Conservation (phyloP, 2,113 vertebrate species). For the Sarotherodon lohbergeri region DNA sequence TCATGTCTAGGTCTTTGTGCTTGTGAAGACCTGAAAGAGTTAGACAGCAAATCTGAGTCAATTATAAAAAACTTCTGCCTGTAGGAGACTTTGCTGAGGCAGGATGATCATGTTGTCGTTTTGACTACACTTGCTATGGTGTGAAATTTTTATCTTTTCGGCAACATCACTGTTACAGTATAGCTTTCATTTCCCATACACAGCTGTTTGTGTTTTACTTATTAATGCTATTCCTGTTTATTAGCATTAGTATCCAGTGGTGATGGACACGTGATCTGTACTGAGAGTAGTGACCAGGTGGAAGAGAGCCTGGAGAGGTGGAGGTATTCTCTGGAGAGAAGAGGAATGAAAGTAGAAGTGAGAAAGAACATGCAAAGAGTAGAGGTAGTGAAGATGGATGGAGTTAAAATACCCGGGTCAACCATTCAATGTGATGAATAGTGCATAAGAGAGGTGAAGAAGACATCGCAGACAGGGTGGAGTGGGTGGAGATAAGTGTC, state of each 20-base stretch:
- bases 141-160: background rate
- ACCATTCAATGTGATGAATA: background rate
- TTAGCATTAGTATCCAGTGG: background rate
- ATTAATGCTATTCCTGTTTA: background rate
- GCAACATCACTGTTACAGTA: background rate
- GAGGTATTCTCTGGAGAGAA: background rate
- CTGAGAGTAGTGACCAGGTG: background rate
- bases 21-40: background rate
- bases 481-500: background rate
- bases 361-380: background rate
- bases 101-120: background rate
- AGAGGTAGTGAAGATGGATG: background rate
- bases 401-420: background rate
- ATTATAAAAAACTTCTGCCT: background rate
- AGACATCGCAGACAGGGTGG: background rate
- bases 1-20: background rate
- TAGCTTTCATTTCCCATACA: background rate
- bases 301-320: background rate
- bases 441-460: background rate
- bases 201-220: background rate
- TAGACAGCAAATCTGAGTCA: background rate
- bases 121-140: background rate
- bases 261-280: background rate
- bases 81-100: background rate
- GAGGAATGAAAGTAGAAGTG: background rate